phyloP scores from a whole-genome alignment of 2,888 invertebrate genomes.

The Strigamia maritima region DNA sequence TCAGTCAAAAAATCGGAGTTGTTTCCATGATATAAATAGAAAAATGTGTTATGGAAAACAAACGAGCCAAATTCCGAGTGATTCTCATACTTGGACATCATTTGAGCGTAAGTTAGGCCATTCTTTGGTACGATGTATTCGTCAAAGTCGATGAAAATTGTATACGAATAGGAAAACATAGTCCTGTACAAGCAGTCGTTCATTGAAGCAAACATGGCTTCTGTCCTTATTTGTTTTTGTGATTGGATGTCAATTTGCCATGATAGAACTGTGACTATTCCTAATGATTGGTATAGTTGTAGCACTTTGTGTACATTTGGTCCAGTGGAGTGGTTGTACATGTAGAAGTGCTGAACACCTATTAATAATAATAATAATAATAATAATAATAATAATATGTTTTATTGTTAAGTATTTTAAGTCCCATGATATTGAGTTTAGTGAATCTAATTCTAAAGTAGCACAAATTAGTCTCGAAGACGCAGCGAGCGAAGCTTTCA shows the following conservation, averaged over 20 bases:
- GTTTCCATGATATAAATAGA: slow-evolving; percentile 55
- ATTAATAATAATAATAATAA: slow-evolving; percentile 43
- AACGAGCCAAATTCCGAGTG: slow-evolving; percentile 50
- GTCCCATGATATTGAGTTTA: too few species aligned
- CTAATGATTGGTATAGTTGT: slow-evolving; percentile 48
- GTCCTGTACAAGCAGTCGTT: slow-evolving; percentile 50
- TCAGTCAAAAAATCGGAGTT: slow-evolving; percentile 50
- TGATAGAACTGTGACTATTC: slow-evolving; percentile 51
- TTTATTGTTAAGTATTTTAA: too few species aligned
- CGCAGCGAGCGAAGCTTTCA: too few species aligned
- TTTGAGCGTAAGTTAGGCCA: slow-evolving; percentile 43
- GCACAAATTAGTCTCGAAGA: too few species aligned
- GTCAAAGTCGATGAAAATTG: slow-evolving; percentile 48
- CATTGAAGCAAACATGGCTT: slow-evolving; percentile 49
- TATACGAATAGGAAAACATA: slow-evolving; percentile 49
- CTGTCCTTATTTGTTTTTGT: slow-evolving; percentile 52
- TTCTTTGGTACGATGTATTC: slow-evolving; percentile 49
- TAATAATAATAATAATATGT: too few species aligned
- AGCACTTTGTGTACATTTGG: slow-evolving; percentile 52
- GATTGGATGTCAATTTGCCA: slow-evolving; percentile 51
- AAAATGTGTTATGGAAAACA: slow-evolving; percentile 57
- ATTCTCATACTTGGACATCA: slow-evolving; percentile 42
- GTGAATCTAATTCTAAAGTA: too few species aligned
- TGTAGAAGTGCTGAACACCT: slow-evolving; percentile 56
- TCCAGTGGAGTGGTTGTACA: slow-evolving; percentile 54